Conservation (phyloP, 2,113 vertebrate species). For the Theristicus caerulescens region DNA sequence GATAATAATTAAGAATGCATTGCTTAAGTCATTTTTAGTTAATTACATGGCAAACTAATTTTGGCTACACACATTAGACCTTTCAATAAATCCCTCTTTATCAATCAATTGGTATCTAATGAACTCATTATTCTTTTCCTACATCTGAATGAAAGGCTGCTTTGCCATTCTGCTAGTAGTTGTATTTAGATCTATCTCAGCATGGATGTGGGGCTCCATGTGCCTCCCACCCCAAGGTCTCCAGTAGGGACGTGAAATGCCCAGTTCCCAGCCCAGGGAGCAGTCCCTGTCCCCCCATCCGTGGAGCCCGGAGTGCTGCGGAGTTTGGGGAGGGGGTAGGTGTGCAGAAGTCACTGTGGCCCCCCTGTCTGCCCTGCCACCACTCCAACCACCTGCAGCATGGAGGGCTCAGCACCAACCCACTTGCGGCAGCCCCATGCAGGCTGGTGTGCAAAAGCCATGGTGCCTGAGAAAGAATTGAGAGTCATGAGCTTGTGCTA, state of each 20-base stretch:
- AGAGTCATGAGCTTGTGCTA: not conserved
- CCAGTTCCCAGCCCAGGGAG: accelerated
- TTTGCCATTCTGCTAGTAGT: not conserved
- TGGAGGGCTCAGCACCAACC: not conserved
- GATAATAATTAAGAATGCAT: slow-evolving; percentile 76
- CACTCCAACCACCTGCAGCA: accelerated
- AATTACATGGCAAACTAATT: slow-evolving; percentile 77
- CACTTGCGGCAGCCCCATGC: not conserved
- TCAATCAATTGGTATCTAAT: slow-evolving; percentile 73
- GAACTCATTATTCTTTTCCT: slow-evolving; percentile 59
- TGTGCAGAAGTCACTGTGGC: not conserved
- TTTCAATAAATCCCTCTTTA: slow-evolving; percentile 69
- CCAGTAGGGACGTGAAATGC: accelerated
- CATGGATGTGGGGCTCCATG: not conserved
- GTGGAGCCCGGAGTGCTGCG: not conserved
- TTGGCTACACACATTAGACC: slow-evolving; percentile 68
- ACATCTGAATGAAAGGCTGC: not conserved
- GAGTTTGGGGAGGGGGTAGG: not conserved
- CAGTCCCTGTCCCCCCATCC: not conserved
- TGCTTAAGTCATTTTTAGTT: slow-evolving; percentile 72
- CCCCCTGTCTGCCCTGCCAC: not conserved
- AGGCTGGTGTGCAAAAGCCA: not conserved
- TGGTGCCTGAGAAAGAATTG: accelerated
- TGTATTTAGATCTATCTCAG: not conserved
- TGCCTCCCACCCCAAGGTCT: not conserved